Evolutionary conservation across 2,888 invertebrate genomes (phyloP), one percentile per base, ranked within the genome.

Genomic region (Celastrina argiolus): DNA sequence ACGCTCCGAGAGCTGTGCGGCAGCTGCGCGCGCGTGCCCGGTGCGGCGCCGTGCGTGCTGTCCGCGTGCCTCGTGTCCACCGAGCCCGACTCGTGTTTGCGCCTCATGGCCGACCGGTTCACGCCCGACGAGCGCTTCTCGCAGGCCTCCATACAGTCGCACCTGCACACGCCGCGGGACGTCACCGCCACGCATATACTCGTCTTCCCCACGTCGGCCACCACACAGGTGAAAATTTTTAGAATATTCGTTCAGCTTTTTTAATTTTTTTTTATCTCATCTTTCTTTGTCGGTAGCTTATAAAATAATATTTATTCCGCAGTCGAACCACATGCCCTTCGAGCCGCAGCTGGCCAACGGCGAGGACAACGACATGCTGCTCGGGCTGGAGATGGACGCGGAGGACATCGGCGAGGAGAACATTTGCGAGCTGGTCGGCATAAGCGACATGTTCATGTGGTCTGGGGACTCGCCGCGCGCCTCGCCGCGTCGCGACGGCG

Each of bases 31-130:
- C 92, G 96, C 71, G 93, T 97, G 86, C 95, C 96, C 14, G 92
- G 93, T 70, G 96, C 96, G 71, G 95, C 94, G 72, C 99, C 99
- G 0, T 96, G 97, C 83, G 97, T 99, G 74, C 92, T 99, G 73
- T 98, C 98, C 73, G 99, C 99, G n/a, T 99, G 99, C 87, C 93
- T 99, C 67, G 98, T 99, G 58, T 98, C 98, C 71, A 93, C 98
- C 69, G 99, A 99, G 87, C 96, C 98, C 56, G 98, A 98, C 85
- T 92, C 94, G 28, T 94, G 95, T 74, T 93, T 99, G 74, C 93
- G 98, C 69, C 93, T 98, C 70, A 97, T 98, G 97, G 96, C 97
- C 18, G 98, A 98, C 90, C 96, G 97, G 28, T 98, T 97, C 88
- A 97, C 98, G 63, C 97, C 97, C n/a, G 98, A 98, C 84, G 98